A percentile compares a stretch with the other conserved stretches of the same genome.
Conservation (phyloP, 2,888 invertebrate species). For the Hirtodrosophila trivittata region DNA sequence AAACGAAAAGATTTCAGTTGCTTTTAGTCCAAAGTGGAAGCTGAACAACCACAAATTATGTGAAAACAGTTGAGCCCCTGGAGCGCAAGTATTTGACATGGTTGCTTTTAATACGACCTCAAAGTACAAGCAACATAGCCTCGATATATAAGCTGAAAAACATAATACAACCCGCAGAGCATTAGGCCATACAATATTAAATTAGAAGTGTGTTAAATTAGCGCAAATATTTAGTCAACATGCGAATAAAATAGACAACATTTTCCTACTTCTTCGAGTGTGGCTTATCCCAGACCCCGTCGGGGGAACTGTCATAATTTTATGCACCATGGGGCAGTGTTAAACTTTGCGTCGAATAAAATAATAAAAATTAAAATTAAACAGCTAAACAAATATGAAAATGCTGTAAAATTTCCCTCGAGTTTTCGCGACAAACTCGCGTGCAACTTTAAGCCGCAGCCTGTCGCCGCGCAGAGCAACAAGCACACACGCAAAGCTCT, state of each 20-base stretch:
- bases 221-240: slow-evolving; percentile 38
- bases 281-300: background rate
- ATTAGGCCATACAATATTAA: slow-evolving; percentile 53
- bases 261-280: background rate
- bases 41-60: background rate
- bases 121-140: slow-evolving; percentile 11
- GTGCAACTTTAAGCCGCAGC: slow-evolving; percentile 33
- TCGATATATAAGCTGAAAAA: slow-evolving; percentile 24
- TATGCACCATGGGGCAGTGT: slow-evolving; percentile 37
- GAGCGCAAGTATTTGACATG: background rate
- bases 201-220: slow-evolving; percentile 68
- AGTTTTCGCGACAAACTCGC: slow-evolving; percentile 24
- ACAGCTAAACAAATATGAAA: slow-evolving; percentile 45
- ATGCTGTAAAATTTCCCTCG: slow-evolving; percentile 38
- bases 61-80: background rate
- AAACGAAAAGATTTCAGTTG: too few species aligned
- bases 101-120: background rate
- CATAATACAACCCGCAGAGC: slow-evolving; percentile 43
- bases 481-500: slow-evolving; percentile 1
- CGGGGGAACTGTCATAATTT: slow-evolving; percentile 27
- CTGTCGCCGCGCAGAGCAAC: background rate
- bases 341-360: slow-evolving; percentile 45
- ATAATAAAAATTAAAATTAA: slow-evolving; percentile 47
- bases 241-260: slow-evolving; percentile 10
- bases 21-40: too few species aligned